Conservation (phyloP, 2,113 vertebrate species). For the Rhegmatorhina hoffmannsi region DNA sequence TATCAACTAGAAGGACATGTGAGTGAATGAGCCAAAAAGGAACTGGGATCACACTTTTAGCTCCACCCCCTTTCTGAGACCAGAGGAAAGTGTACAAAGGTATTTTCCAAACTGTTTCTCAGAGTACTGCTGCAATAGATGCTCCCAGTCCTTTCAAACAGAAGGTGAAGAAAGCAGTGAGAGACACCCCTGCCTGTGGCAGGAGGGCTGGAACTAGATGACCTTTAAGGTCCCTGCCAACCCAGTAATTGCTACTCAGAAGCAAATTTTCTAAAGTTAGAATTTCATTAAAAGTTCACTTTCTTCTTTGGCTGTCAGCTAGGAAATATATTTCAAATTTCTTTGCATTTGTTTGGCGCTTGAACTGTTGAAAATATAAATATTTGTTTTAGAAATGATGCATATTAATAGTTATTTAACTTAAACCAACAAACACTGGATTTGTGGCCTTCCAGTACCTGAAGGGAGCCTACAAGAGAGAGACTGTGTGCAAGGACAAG, state of each 20-base stretch:
- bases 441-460: neutral
- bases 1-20: too few species aligned
- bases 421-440: neutral
- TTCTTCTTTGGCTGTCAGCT: neutral
- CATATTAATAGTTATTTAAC: constrained; percentile 1
- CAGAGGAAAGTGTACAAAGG: neutral
- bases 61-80: neutral
- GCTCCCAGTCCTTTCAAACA: neutral
- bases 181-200: neutral
- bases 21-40: neutral
- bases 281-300: neutral
- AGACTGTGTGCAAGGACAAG: neutral
- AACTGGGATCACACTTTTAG: neutral
- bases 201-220: neutral
- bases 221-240: neutral
- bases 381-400: constrained; percentile 8
- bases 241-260: neutral
- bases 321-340: neutral
- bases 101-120: neutral
- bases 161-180: neutral
- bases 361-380: neutral
- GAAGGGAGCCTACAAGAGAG: neutral
- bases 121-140: too few species aligned
- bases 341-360: neutral
- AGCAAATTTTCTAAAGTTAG: neutral